Evolutionary conservation across 2,113 vertebrate genomes (phyloP).

Genomic region (Rhabdomys dilectus): DNA sequence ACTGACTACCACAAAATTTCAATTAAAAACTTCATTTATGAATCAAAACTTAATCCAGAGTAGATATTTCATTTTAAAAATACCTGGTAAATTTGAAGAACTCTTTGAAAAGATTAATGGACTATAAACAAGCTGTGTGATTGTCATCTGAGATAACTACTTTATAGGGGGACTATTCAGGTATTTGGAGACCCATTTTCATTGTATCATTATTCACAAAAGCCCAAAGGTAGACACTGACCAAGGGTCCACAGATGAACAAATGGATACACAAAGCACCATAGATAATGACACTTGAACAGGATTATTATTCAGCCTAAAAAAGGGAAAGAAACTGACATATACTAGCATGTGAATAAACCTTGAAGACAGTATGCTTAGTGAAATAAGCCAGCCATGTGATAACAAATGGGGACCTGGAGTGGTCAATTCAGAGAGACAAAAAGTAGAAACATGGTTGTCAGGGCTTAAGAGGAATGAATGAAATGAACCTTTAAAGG

Average conservation of each 20-base stretch:
- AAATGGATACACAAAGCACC: constrained; percentile 24
- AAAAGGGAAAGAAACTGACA: constrained; percentile 29
- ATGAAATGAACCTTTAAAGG: background rate
- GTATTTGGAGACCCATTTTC: background rate
- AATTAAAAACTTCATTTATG: constrained; percentile 14
- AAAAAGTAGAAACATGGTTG: constrained; percentile 29
- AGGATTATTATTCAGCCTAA: constrained; percentile 26
- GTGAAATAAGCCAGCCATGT: constrained; percentile 42
- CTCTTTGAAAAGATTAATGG: constrained; percentile 47
- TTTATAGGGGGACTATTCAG: background rate
- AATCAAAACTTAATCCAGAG: constrained; percentile 26
- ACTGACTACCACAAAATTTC: constrained; percentile 30
- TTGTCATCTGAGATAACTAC: background rate
- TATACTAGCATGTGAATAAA: background rate
- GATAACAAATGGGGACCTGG: constrained; percentile 11
- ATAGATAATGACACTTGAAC: background rate
- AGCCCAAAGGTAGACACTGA: constrained; percentile 27
- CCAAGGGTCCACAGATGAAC: background rate
- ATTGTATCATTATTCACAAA: background rate
- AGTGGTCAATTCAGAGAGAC: constrained; percentile 21
- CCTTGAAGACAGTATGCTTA: constrained; percentile 49
- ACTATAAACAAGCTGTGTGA: constrained; percentile 37
- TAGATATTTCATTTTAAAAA: constrained; percentile 1
- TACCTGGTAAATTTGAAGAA: constrained; percentile 10
- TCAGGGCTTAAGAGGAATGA: background rate